Evolutionary conservation across 2,888 invertebrate species (phyloP), one percentile per base, ranked within the genome.

Genomic region (Dugesia japonica): DNA sequence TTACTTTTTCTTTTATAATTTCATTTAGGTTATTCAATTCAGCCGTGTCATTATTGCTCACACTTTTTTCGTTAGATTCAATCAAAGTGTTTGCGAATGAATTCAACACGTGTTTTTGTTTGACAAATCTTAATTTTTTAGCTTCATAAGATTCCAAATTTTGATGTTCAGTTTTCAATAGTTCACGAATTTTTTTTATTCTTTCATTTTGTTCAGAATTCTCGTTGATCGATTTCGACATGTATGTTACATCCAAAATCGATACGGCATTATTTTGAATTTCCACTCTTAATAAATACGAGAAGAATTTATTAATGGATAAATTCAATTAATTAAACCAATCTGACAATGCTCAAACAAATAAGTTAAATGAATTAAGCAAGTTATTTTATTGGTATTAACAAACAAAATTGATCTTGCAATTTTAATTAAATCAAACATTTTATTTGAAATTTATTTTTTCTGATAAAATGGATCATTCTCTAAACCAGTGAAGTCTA

Each of bases 101-200:
- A 76, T 84, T 82, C 26, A 84, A 79, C 13, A 83, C 80, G 20
- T 81, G 81, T 76, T 82, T 81, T 72, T 83, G 81, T 38, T 83
- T 83, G 72, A 31, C 26, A 27, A 77, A 28, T 28, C 76, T 28
- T 15, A 28, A 42, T 42, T 76, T 72, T 26, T 75, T 72, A n/a
- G 33, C n/a, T 26, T 27, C 74, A n/a, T 9, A 56, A 56, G 56
- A 56, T 56, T 56, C 56, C 23, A 56, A 56, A 56, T 56, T 56
- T 56, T 56, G 56, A 9, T 56, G 9, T 23, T 56, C 56, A 1
- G n/a, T n/a, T 56, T 56, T 56, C 20, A 56, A n/a, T 23, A 56
- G 23, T 56, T 56, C 56, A 4, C 56, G 56, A 56, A 56, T 56
- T n/a, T 56, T 56, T 56, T 13, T 56, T 56, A 56, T 9, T 56